Base-by-base conservation (phyloP, 2,113 vertebrate species). In the Caranx melampygus region DNA sequence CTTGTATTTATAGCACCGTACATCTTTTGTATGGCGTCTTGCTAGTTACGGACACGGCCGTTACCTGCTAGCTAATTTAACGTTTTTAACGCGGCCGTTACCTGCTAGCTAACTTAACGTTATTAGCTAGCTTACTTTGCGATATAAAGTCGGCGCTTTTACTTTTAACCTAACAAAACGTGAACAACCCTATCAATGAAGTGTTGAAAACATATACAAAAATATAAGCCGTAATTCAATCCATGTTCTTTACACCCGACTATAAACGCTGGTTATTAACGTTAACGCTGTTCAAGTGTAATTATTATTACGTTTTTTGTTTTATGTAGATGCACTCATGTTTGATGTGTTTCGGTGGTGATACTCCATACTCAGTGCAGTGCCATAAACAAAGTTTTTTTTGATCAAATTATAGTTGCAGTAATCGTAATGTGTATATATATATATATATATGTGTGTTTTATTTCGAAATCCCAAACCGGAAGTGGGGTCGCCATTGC, bases 401-500 rank as follows among this genome's bases (percentile, higher is more conserved):
- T 1, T 10, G 4, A 11, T 64, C n/a, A 16, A 26, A 11, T 31
- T 34, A 3, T 3, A 8, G 15, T 21, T 31, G 40, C 21, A 11
- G 6, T 6, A 11, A 18, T 51, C 7, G 13, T 21, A 49, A 47
- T 3, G 26, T 26, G 26, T 26, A 26, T 0, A 10, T 37, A 15
- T 14, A 3, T 3, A 1, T 26, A 1, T 26, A 26, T 0, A 10
- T 37, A 15, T 14, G 1, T 10, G 10, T 33, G 14, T 66, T 75
- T 79, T 87, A 54, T 70, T 88, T 55, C 85, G 57, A 75, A 88
- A 71, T 15, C 12, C 0, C 1, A 3, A 65, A 76, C 78, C 66
- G 80, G 85, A 87, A 82, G 63, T 81, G 2, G 0, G 12, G 0
- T 0, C 14, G 11, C 1, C 9, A 37, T 20, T 35, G 14, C 3